phyloP scores from a whole-genome alignment of 2,113 vertebrate genomes.

The Mystacornis crossleyi region DNA sequence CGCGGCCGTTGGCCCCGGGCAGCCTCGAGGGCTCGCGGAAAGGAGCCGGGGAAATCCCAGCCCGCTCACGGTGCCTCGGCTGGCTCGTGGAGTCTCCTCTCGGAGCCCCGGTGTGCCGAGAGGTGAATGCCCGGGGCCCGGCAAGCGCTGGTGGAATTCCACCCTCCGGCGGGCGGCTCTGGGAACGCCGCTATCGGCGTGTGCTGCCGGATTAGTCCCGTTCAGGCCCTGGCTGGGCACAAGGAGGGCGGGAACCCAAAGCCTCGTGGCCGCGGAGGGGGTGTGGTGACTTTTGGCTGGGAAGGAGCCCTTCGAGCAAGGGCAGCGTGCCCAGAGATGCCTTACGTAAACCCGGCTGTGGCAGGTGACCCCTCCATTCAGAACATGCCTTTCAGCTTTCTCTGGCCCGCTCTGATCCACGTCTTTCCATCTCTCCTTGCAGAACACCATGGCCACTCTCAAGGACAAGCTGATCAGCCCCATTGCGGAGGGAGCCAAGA shows the following conservation, averaged over 20 bases:
- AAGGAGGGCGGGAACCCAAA: accelerated
- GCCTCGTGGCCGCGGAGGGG: background rate
- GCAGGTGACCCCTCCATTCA: background rate
- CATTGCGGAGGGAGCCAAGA: conserved; percentile 8
- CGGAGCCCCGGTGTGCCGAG: background rate
- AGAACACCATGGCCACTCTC: conserved; percentile 86
- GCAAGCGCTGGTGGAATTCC: background rate
- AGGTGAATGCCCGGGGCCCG: accelerated
- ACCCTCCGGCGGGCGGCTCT: background rate
- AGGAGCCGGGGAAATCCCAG: background rate
- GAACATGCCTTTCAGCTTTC: accelerated
- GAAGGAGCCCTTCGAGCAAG: background rate
- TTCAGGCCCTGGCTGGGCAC: background rate
- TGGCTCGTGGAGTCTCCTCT: accelerated
- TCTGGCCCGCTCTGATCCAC: accelerated
- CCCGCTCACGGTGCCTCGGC: accelerated
- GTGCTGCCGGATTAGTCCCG: background rate
- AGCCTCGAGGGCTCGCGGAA: background rate
- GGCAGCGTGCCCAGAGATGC: background rate
- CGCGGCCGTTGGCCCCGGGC: background rate
- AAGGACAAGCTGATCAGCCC: conserved; percentile 88
- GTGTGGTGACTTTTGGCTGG: accelerated
- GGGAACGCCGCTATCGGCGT: accelerated
- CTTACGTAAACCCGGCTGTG: background rate
- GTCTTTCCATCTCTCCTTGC: background rate